Evolutionary conservation across 1,140 invertebrate species (phyloP).

Genomic region (Procambarus clarkii): DNA sequence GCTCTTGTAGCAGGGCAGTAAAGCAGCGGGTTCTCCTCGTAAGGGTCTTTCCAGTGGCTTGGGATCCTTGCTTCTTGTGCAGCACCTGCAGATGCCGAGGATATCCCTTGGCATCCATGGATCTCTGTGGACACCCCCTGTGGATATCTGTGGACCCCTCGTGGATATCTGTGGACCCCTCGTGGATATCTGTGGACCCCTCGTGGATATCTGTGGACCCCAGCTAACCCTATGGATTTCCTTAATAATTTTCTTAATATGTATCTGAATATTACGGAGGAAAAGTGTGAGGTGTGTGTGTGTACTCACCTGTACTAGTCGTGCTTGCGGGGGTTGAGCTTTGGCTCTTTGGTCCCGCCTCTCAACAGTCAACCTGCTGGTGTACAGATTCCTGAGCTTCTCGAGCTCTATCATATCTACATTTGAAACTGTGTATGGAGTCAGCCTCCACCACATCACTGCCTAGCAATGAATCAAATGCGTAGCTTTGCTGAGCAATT

Average conservation of each 20-base stretch:
- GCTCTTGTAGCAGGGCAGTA: constrained; percentile 51
- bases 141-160: too few relatives aligned
- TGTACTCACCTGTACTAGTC: neutral
- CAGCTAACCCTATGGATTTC: neutral
- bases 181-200: neutral
- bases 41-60: neutral
- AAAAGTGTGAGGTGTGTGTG: constrained; percentile 9
- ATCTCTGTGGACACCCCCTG: neutral
- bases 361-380: too few relatives aligned
- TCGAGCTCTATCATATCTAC: too few relatives aligned
- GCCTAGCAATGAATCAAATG: too few relatives aligned
- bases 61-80: neutral
- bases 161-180: neutral
- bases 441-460: too few relatives aligned
- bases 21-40: constrained; percentile 57
- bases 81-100: neutral
- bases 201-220: neutral
- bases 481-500: too few relatives aligned
- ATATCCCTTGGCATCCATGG: neutral
- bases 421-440: too few relatives aligned
- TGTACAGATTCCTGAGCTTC: too few relatives aligned
- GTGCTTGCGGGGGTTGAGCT: too few relatives aligned
- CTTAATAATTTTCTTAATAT: constrained; percentile 53
- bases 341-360: too few relatives aligned
- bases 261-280: constrained; percentile 24